phyloP scores from a whole-genome alignment of 2,888 invertebrate species.

The Amphipyra tragopoginis region DNA sequence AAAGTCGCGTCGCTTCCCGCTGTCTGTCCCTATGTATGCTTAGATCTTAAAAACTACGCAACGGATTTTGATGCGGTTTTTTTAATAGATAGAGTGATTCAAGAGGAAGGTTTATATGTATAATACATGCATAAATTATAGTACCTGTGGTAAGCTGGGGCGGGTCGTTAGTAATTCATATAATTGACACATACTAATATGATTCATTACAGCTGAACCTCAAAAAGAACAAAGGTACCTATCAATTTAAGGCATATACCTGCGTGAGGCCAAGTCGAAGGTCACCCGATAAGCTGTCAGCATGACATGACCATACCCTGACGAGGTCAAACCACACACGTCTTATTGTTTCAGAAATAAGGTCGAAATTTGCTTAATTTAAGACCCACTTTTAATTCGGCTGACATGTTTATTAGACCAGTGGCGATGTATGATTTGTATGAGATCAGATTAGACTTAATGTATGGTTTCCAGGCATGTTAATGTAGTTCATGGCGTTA shows the following conservation, averaged over 20 bases:
- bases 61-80: too few relatives aligned
- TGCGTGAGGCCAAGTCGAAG: slow-evolving; percentile 67
- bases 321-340: slow-evolving; percentile 56
- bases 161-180: slow-evolving; percentile 3
- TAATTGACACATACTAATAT: slow-evolving; percentile 14
- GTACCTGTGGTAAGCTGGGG: too few relatives aligned
- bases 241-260: slow-evolving; percentile 44
- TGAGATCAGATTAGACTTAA: slow-evolving; percentile 55
- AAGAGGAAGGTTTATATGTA: too few relatives aligned
- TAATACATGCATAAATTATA: too few relatives aligned
- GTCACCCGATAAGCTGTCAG: slow-evolving; percentile 67
- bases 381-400: slow-evolving; percentile 24
- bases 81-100: too few relatives aligned
- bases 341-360: slow-evolving; percentile 37
- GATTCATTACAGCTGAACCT: slow-evolving; percentile 43
- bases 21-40: too few relatives aligned
- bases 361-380: slow-evolving; percentile 16
- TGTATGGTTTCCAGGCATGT: slow-evolving; percentile 37
- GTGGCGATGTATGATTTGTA: slow-evolving; percentile 42
- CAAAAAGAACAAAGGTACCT: slow-evolving; percentile 54
- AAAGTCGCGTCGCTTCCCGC: too few relatives aligned
- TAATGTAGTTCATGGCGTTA: slow-evolving; percentile 40
- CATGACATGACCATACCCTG: slow-evolving; percentile 64
- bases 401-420: slow-evolving; percentile 56
- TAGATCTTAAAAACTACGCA: too few relatives aligned